Evolutionary conservation across 1,140 invertebrate genomes (phyloP).

Genomic region (Conus betulinus): DNA sequence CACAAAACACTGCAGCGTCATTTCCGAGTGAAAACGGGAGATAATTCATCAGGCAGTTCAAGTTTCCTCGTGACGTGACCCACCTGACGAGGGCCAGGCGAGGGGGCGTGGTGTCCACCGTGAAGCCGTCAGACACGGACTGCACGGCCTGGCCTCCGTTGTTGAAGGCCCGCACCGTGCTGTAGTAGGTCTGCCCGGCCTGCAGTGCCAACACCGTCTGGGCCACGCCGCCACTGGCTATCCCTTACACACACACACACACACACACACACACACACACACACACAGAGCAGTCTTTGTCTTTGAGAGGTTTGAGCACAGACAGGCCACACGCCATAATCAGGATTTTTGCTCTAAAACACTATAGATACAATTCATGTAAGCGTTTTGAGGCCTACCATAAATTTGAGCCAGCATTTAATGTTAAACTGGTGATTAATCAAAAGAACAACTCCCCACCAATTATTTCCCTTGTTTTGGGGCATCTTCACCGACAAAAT

Average conservation of each 20-base stretch:
- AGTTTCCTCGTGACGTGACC: neutral
- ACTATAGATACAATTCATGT: too few species aligned
- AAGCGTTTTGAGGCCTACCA: too few species aligned
- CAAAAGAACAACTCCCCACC: too few species aligned
- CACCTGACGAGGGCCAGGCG: slow-evolving; percentile 53
- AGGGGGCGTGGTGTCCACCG: slow-evolving; percentile 52
- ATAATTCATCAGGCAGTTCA: too few species aligned
- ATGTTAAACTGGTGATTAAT: too few species aligned
- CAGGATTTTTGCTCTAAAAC: neutral
- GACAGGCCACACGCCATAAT: neutral
- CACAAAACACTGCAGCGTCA: too few species aligned
- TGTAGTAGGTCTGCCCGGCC: slow-evolving; percentile 53
- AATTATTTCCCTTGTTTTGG: too few species aligned
- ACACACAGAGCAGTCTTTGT: too few species aligned
- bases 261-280: too few species aligned
- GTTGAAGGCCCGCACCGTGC: slow-evolving; percentile 54
- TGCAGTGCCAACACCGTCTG: slow-evolving; percentile 49
- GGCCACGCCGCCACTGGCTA: slow-evolving; percentile 52
- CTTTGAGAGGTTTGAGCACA: neutral
- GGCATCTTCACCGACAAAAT: too few species aligned
- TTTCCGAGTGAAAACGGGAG: too few species aligned
- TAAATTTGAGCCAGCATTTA: too few species aligned
- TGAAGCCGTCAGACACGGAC: slow-evolving; percentile 60
- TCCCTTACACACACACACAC: slow-evolving; percentile 36
- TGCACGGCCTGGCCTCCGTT: slow-evolving; percentile 57